Conservation (phyloP, 2,113 vertebrate species). For the Laterallus jamaicensis region DNA sequence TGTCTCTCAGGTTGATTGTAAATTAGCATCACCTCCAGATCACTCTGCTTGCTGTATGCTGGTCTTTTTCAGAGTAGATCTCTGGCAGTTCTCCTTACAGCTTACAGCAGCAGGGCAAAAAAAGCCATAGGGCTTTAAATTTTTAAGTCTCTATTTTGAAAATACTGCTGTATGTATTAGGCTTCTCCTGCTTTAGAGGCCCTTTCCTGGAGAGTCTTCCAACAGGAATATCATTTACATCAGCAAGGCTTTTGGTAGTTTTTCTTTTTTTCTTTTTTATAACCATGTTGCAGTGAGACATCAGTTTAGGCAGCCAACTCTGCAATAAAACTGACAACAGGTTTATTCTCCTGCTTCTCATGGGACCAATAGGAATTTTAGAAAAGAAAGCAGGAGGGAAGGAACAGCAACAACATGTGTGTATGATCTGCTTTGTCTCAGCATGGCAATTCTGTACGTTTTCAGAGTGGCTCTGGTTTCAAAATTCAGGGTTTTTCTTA, state of each 20-base stretch:
- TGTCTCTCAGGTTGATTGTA: background rate
- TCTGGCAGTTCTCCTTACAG: background rate
- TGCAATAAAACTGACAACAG: conserved; percentile 68
- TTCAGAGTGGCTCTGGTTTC: background rate
- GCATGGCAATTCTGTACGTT: background rate
- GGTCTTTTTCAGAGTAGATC: background rate
- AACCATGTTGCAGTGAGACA: conserved; percentile 63
- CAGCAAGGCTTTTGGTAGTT: conserved; percentile 58
- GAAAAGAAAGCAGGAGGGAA: conserved; percentile 60
- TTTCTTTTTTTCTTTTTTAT: conserved; percentile 62
- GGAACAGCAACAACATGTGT: conserved; percentile 21
- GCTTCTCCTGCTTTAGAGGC: conserved; percentile 55
- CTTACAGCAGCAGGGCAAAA: background rate
- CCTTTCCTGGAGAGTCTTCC: conserved; percentile 60
- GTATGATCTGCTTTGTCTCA: conserved; percentile 23
- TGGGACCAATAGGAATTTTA: conserved; percentile 63
- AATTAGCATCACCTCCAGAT: background rate
- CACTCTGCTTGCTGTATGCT: background rate
- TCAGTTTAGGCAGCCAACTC: conserved; percentile 66
- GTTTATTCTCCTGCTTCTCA: conserved; percentile 61
- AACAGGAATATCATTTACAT: conserved; percentile 70
- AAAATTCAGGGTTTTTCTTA: background rate
- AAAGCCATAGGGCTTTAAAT: conserved; percentile 48
- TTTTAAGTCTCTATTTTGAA: conserved; percentile 59
- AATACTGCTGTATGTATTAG: conserved; percentile 61